These are phyloP conservation scores for Sciurus niger DNA, from an alignment of 2,113 vertebrate genomes.

Conservation along the genomic window DNA sequence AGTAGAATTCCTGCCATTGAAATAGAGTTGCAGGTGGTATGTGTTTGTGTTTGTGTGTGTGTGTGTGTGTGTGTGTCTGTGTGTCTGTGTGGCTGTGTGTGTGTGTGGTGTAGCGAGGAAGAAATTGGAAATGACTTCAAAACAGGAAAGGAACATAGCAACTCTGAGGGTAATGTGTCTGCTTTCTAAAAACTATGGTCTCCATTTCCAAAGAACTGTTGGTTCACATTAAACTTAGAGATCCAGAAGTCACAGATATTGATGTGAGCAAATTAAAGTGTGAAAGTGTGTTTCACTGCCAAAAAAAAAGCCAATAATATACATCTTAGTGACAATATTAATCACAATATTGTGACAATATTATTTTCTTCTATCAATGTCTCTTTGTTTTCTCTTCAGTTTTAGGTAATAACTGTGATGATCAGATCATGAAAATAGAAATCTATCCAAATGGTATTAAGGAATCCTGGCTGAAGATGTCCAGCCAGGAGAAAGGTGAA, in stretches of 20 bases:
- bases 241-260: background rate
- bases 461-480: background rate
- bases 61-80: background rate
- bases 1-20: background rate
- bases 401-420: background rate
- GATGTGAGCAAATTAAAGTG: background rate
- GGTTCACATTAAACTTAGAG: background rate
- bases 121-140: conserved; percentile 12
- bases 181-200: background rate
- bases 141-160: background rate
- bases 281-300: background rate
- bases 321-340: background rate
- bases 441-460: background rate
- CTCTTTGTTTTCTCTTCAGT: background rate
- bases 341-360: background rate
- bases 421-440: background rate
- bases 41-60: background rate
- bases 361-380: background rate
- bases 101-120: background rate
- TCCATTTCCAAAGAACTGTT: background rate
- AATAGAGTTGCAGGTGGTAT: background rate
- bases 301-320: background rate
- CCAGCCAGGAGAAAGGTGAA: background rate
- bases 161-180: background rate
- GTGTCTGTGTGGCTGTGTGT: no score